These are phyloP conservation scores for Pachyramphus minor DNA, from an alignment of 2,113 vertebrate species.

Conservation along the genomic window DNA sequence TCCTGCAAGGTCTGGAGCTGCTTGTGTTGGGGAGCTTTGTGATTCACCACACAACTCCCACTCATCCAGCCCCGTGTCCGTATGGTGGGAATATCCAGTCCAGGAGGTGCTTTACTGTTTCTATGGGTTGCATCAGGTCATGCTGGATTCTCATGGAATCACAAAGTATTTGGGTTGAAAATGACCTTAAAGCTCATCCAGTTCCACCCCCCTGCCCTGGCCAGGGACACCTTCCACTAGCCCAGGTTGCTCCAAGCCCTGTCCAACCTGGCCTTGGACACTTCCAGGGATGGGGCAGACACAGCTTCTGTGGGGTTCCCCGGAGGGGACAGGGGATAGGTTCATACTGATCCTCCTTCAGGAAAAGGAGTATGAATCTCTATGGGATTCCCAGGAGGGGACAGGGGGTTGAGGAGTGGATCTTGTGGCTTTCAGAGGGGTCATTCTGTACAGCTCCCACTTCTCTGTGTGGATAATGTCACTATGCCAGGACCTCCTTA, in stretches of 20 bases:
- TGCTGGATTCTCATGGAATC: background rate
- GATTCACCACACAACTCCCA: background rate
- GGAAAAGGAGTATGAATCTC: no score
- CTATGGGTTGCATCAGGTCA: background rate
- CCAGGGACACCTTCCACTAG: background rate
- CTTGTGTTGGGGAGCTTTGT: background rate
- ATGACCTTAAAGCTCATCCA: background rate
- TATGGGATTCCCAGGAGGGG: no score
- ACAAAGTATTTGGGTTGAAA: background rate
- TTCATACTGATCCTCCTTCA: no score
- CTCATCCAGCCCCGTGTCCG: fast-evolving
- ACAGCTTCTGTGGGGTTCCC: background rate
- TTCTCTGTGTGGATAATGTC: background rate
- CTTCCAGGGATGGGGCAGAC: background rate
- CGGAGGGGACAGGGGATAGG: background rate
- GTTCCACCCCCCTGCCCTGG: background rate
- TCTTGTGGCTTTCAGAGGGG: background rate
- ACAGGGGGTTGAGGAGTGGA: background rate
- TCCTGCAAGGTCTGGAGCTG: background rate
- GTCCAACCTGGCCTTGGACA: background rate
- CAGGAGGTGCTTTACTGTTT: background rate
- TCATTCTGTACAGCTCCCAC: background rate
- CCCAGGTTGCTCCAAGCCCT: background rate
- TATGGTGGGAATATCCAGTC: background rate
- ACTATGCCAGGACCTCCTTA: background rate